Evolutionary conservation across 2,888 invertebrate genomes (phyloP), one percentile per base, ranked within the genome.

Genomic region (Clostera curtula): DNA sequence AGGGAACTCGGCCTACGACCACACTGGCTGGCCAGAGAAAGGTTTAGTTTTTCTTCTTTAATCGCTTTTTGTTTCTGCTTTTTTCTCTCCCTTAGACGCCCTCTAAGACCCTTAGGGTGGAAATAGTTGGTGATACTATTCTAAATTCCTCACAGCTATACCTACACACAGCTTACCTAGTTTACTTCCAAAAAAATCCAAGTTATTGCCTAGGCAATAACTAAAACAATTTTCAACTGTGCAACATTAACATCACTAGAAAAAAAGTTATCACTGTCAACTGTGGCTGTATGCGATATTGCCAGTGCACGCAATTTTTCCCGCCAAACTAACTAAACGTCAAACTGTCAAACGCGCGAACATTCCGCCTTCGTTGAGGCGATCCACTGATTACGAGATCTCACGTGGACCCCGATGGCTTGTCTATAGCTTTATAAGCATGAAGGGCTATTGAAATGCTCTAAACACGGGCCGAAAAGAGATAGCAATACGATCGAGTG

Each of bases 321-420:
- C 70, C 82, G 80, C 82, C 82, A 74, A 79, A 75, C 62, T n/a
- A n/a, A n/a, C n/a, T 53, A 68, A 68, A 79, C 74, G 79, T 82
- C 80, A 79, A 77, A 77, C 65, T 70, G 73, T 72, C 73, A 73
- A 72, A 70, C 66, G 65, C 72, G 70, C 66, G 66, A 57, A 63
- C 77, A 77, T 77, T 67, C 71, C 66, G 74, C 73, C 66, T 70
- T 62, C 68, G 62, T 66, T 62, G 70, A 79, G 70, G 63, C 76
- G 74, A 77, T 77, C 70, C 70, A 83, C 82, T 83, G 82, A 83
- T 77, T 77, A 79, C 80, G 74, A 79, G 77, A 79, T 69, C 75
- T 82, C 82, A 83, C 82, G 82, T 83, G 82, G 77, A 71, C 68
- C 74, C 66, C 60, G 61, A 60, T 56, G 50, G 60, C 52, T 55